phyloP scores from a whole-genome alignment of 23 tunicate species.

The Ascidia mentula region DNA sequence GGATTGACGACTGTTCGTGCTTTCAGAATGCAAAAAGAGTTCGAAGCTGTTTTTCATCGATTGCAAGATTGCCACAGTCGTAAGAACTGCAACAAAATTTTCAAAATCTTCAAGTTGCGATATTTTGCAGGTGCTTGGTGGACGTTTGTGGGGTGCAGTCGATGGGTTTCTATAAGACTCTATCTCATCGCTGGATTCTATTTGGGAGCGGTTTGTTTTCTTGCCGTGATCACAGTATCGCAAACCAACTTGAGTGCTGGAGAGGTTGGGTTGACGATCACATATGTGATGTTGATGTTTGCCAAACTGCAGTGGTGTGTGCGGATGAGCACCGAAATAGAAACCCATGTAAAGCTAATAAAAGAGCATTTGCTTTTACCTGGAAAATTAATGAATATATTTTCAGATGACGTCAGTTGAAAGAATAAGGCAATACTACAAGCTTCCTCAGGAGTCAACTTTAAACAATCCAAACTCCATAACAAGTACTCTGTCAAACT shows the following conservation, averaged over 20 bases:
- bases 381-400: too few species aligned
- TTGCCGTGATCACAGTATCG: conserved; percentile 30
- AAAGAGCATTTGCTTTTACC: too few species aligned
- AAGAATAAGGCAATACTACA: conserved; percentile 72
- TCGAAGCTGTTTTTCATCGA: conserved; percentile 46
- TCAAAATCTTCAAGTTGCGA: too few species aligned
- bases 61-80: conserved; percentile 86
- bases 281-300: conserved; percentile 48
- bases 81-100: conserved; percentile 17
- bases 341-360: conserved; percentile 51
- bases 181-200: conserved; percentile 54
- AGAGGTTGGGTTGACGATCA: conserved; percentile 66
- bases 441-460: conserved; percentile 47
- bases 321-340: conserved; percentile 74
- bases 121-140: conserved; percentile 78
- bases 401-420: conserved; percentile 95
- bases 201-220: conserved; percentile 40
- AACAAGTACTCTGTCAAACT: conserved; percentile 40
- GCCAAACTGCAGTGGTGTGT: conserved; percentile 87
- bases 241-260: conserved; percentile 29
- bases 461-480: conserved; percentile 16
- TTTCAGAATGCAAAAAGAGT: conserved; percentile 54
- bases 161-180: conserved; percentile 82
- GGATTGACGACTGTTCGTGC: conserved; percentile 82
- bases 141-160: conserved; percentile 34